Evolutionary conservation across 2,888 invertebrate genomes (phyloP), one percentile per base, ranked within the genome.

Genomic region (Sinelater perroti): DNA sequence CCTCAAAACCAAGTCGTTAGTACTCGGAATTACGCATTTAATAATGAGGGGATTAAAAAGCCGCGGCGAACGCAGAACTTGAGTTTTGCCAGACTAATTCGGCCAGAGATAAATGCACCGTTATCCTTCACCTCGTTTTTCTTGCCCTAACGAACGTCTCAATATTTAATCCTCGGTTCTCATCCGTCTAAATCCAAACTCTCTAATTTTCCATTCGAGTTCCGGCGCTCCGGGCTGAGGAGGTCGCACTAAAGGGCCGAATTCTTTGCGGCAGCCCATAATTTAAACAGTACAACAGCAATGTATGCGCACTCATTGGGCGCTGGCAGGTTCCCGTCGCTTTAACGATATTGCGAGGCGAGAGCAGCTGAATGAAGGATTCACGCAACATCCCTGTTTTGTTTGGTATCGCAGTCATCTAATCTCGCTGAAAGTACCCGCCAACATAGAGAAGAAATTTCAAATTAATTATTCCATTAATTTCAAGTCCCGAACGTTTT

Each of bases 161-260:
- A 28, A 44, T 53, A 45, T 28, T 53, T 53, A 53, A 53, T 53
- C 44, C 45, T 28, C 18, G 33, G 45, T 45, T 33, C 44, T 53
- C 44, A 53, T 53, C 44, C 36, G 42, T 53, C 53, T 36, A 53
- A 52, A 53, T 53, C 53, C 35, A 35, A 53, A 53, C 44, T 33
- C 44, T 53, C 44, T 45, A 53, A 53, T 53, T 45, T 53, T 53
- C 44, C 26, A 47, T 47, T 47, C 33, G 47, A 24, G 21, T 47
- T 47, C 47, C 33, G 11, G 21, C 8, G 35, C 21, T 14, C 47
- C 47, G 24, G 20, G 31, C 35, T 33, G 33, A 31, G 35, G 24
- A 24, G 21, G 21, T 47, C 24, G 21, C 21, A 33, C 24, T 47
- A 33, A 42, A 42, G 7, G 4, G 33, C n/a, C 7, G 24, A 24